Base-by-base conservation (phyloP, 2,113 vertebrate genomes). In the Tragulus kanchil region DNA sequence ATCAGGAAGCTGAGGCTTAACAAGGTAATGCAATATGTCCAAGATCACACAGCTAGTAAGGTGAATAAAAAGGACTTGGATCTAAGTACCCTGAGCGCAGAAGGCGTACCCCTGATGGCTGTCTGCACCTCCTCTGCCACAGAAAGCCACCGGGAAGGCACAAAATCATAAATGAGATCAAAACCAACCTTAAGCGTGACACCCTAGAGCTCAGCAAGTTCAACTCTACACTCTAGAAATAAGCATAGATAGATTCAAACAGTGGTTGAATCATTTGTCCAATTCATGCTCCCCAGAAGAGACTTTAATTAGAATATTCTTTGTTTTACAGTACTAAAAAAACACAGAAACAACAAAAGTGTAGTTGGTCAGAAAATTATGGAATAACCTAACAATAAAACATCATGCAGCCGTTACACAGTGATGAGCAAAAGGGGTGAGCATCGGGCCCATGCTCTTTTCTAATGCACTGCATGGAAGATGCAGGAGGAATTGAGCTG, bases 271-370 rank as follows among this genome's bases (percentile, higher is more conserved):
- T 28, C 36, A 62, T 79, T 62, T 79, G 36, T 61, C n/a, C 48
- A 59, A 28, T 19, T 81, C 88, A 92, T 65, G 64, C 16, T 48
- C 56, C 21, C 54, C 15, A 52, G 54, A 73, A 82, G 3, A 85
- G 59, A 69, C 11, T 6, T 89, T 61, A 77, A 59, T 54, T 82
- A 77, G 8, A 83, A 85, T 21, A 56, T 17, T 84, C 25, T 92
- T 71, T 75, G 73, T 64, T 82, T 89, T 65, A 62, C 28, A 96
- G 83, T 67, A 77, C 42, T 73, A 82, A 90, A 90, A 93, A 93
- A 86, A 90, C 36, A 5, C 10, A 42, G 54, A 45, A 85, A n/a
- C 21, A 73, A 79, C 45, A 31, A 89, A 83, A 90, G 65, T 11
- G 26, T 36, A n/a, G 8, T 50, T 77, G 48, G 28, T 59, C 84